These are phyloP conservation scores for Prosapia bicincta DNA, from an alignment of 2,888 invertebrate species.

Conservation along the genomic window DNA sequence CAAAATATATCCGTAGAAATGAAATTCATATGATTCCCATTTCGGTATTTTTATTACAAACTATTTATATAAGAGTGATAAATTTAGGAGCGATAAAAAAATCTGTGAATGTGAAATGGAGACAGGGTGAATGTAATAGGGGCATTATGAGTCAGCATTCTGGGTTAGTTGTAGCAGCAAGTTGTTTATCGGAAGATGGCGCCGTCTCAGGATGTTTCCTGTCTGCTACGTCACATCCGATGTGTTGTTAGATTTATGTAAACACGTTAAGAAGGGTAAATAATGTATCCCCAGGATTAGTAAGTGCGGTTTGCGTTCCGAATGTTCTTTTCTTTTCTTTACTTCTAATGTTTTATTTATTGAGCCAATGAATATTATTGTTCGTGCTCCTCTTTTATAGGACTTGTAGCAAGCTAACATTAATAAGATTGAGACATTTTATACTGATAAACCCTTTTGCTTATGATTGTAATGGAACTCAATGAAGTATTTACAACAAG, in stretches of 20 bases:
- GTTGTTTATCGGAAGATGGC: neutral
- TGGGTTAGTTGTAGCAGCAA: neutral
- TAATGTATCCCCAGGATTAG: neutral
- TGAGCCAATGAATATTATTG: neutral
- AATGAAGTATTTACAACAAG: too few relatives aligned
- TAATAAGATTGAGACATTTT: too few relatives aligned
- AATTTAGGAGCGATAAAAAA: neutral
- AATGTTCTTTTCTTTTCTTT: neutral
- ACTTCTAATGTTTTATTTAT: neutral
- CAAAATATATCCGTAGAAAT: too few relatives aligned
- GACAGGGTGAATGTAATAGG: neutral
- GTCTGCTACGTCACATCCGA: neutral
- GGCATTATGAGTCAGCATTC: neutral
- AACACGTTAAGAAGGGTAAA: neutral
- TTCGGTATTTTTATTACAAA: too few relatives aligned
- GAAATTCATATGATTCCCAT: too few relatives aligned
- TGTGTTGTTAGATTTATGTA: conserved; percentile 2
- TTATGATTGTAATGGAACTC: too few relatives aligned
- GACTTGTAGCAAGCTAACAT: too few relatives aligned
- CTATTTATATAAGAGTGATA: neutral
- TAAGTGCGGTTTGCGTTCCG: neutral
- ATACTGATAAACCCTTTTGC: too few relatives aligned
- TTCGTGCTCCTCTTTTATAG: too few relatives aligned
- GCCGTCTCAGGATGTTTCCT: conserved; percentile 2
- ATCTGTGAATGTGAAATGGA: neutral